Evolutionary conservation across 2,797 vertebrate species (phyloP).

Genomic region (Channa striata): DNA sequence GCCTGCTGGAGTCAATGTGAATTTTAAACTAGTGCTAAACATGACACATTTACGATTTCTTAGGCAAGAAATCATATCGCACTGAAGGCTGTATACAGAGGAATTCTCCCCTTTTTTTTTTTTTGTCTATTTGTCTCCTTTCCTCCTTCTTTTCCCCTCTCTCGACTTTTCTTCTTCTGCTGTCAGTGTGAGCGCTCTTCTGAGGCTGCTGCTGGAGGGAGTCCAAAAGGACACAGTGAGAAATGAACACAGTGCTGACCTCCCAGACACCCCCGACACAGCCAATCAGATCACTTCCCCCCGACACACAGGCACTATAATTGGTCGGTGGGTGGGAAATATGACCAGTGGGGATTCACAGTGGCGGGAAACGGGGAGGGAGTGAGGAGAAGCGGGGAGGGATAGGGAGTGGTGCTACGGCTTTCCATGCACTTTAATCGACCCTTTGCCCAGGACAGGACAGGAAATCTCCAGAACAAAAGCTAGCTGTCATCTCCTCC

Average conservation of each 20-base stretch:
- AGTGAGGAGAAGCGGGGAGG: not conserved
- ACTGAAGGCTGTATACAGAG: conserved; percentile 35
- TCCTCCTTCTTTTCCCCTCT: conserved; percentile 18
- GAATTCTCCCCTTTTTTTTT: conserved; percentile 26
- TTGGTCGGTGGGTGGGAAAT: conserved; percentile 65
- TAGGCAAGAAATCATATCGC: conserved; percentile 43
- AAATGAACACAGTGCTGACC: conserved; percentile 75
- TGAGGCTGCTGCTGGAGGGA: conserved; percentile 60
- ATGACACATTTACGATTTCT: conserved; percentile 58
- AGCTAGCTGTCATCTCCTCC: conserved; percentile 66
- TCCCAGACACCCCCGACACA: conserved; percentile 65
- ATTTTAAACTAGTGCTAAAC: conserved; percentile 55
- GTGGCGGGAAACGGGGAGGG: conserved; percentile 70
- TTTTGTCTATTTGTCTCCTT: conserved; percentile 27
- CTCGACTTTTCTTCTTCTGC: conserved; percentile 37
- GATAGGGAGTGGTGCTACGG: conserved; percentile 35
- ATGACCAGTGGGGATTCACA: conserved; percentile 41
- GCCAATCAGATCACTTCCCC: conserved; percentile 67
- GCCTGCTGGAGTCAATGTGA: conserved; percentile 41
- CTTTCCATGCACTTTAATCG: conserved; percentile 65
- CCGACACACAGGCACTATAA: conserved; percentile 40
- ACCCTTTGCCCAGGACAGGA: conserved; percentile 65
- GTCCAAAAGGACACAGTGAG: conserved; percentile 74
- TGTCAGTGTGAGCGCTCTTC: conserved; percentile 25
- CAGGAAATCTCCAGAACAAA: conserved; percentile 78